Conservation (phyloP, 2,888 invertebrate species). For the Lithodes maja region DNA sequence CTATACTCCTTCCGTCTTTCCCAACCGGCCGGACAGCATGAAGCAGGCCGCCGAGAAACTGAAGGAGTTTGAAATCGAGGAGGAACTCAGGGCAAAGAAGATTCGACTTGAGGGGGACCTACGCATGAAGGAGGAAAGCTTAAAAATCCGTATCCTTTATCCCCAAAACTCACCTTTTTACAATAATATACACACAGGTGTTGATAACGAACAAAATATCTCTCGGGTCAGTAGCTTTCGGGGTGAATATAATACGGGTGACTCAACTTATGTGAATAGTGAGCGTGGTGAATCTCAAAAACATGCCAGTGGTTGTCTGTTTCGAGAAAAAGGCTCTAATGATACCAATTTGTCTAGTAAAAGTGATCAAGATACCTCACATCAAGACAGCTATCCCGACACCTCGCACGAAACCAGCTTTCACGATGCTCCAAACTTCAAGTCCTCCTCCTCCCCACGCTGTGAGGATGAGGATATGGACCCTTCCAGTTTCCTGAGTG, state of each 20-base stretch:
- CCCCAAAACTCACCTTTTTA: neutral
- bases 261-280: neutral
- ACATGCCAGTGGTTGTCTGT: neutral
- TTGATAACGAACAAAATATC: neutral
- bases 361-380: neutral
- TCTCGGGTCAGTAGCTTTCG: neutral
- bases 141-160: neutral
- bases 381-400: neutral
- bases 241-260: neutral
- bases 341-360: too few relatives aligned
- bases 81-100: neutral
- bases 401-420: neutral
- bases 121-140: neutral
- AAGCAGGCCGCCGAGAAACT: constrained; percentile 20
- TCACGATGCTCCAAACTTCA: neutral
- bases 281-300: neutral
- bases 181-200: neutral
- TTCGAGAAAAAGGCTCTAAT: too few relatives aligned
- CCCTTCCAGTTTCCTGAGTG: constrained; percentile 9
- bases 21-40: neutral
- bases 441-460: neutral
- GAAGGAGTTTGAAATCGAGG: neutral
- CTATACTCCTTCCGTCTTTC: neutral
- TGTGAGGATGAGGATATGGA: neutral
- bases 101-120: neutral